Base-by-base conservation (phyloP, 2,888 invertebrate species). In the Diarsia mendica region DNA sequence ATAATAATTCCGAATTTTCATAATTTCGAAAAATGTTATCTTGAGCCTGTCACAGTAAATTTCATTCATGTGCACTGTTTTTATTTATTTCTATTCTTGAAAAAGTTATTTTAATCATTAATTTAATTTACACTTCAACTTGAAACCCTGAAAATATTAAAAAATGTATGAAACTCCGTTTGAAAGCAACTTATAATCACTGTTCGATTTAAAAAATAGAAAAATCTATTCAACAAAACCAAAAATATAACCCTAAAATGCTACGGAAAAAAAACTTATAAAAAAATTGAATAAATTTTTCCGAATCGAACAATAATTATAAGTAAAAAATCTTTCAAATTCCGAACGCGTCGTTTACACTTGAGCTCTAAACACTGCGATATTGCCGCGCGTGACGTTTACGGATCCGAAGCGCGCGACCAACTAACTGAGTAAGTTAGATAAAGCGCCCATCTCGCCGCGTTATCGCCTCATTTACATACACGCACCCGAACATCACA, bases 401-500 rank as follows among this genome's bases (percentile, higher is more conserved):
- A 90, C 94, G 91, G 91, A 92, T 89, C 92, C 91, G 90, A 92
- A 91, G 95, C 95, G 95, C 95, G 95, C 95, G 93, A 91, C 92
- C 94, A 92, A 96, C 96, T 96, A 95, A 92, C 92, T 89, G 89
- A 86, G 89, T 84, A 81, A 87, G 85, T 87, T 90, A 94, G 94
- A 94, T 95, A 95, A 95, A 92, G 90, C 90, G 84, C 88, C 90
- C 91, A 90, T 90, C 90, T 88, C 91, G 81, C 77, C 90, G 91
- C 92, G 91, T 95, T 96, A 96, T 96, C 96, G 94, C 86, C 89
- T 91, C 92, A 96, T 96, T 96, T 94, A 89, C 95, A 96, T 96
- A 95, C 91, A 95, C 91, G 90, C 89, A 90, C 91, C 90, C 90
- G 90, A 91, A 92, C 88, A 79, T 80, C 83, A 83, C 85, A 87